A percentile compares a stretch with the other conserved stretches of the same genome.
Evolutionary conservation across 2,113 vertebrate species (phyloP).

Genomic region (Trematomus loennbergii): DNA sequence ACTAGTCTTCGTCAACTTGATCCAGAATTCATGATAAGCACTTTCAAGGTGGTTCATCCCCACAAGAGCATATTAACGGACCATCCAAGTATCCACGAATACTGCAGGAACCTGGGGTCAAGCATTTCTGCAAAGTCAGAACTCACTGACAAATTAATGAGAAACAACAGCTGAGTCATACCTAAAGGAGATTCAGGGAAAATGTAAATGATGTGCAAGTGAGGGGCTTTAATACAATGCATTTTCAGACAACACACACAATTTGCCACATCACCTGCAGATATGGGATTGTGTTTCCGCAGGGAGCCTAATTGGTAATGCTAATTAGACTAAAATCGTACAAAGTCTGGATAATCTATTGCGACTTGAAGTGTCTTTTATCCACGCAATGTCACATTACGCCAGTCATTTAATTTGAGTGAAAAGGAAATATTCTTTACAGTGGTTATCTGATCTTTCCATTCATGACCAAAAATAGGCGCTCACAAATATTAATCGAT

Average conservation of each 20-base stretch:
- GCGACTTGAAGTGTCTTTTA: too few species aligned
- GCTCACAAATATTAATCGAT: not conserved
- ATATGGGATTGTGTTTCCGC: not conserved
- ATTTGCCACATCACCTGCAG: constrained; percentile 1
- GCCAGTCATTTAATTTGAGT: too few species aligned
- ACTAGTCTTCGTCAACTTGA: constrained; percentile 8
- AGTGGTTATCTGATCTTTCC: constrained; percentile 1
- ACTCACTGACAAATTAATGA: constrained; percentile 67
- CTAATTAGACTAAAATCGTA: not conserved
- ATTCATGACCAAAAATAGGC: not conserved
- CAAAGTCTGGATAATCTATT: not conserved
- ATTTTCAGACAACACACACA: not conserved
- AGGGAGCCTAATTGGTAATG: not conserved
- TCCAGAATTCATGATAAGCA: constrained; percentile 34
- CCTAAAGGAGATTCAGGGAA: constrained; percentile 8
- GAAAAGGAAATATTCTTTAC: not conserved
- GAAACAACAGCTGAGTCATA: constrained; percentile 42
- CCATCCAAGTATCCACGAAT: constrained; percentile 13
- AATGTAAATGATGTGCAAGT: constrained; percentile 11
- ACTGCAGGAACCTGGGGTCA: constrained; percentile 22
- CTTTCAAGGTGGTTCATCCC: constrained; percentile 43
- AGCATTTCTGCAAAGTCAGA: constrained; percentile 60
- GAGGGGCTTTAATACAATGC: not conserved
- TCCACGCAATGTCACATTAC: too few species aligned
- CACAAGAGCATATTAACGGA: constrained; percentile 43